Evolutionary conservation across 1,140 invertebrate species (phyloP).

Genomic region (Chymomyza costata): DNA sequence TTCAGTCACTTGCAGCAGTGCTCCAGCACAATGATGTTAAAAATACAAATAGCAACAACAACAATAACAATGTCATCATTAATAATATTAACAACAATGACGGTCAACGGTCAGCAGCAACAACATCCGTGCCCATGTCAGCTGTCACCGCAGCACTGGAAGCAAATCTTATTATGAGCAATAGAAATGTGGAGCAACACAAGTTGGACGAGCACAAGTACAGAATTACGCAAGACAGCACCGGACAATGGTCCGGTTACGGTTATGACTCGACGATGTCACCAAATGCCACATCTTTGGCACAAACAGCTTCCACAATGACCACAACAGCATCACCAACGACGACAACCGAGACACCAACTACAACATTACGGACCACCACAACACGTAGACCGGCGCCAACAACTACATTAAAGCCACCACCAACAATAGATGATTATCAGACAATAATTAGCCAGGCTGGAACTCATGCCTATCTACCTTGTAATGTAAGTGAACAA

Average conservation of each 20-base stretch:
- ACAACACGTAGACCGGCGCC: slow-evolving; percentile 48
- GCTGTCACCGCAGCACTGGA: slow-evolving; percentile 38
- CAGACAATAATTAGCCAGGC: slow-evolving; percentile 89
- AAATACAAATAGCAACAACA: slow-evolving; percentile 9
- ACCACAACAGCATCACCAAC: slow-evolving; percentile 12
- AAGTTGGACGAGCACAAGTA: slow-evolving; percentile 39
- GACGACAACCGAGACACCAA: slow-evolving; percentile 5
- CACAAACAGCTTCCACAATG: slow-evolving; percentile 10
- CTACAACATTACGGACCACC: slow-evolving; percentile 26
- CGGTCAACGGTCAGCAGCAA: slow-evolving; percentile 19
- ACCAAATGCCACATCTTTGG: slow-evolving; percentile 7
- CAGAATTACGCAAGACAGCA: slow-evolving; percentile 49
- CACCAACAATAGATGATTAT: slow-evolving; percentile 72
- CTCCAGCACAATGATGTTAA: slow-evolving; percentile 23
- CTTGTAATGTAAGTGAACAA: slow-evolving; percentile 84
- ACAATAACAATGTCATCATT: slow-evolving; percentile 45
- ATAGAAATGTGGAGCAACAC: slow-evolving; percentile 56
- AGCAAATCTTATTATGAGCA: slow-evolving; percentile 68
- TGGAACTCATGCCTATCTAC: slow-evolving; percentile 89
- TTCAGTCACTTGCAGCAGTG: slow-evolving; percentile 7
- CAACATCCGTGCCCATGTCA: slow-evolving; percentile 2
- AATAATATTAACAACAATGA: slow-evolving; percentile 64
- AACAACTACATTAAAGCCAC: slow-evolving; percentile 63
- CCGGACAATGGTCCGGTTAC: background rate
- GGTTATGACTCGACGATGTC: slow-evolving; percentile 1